A percentile compares a stretch with the other conserved stretches of the same genome.
These are phyloP conservation scores for Hafferia zeledoni DNA, from an alignment of 2,797 vertebrate genomes.

Conservation along the genomic window DNA sequence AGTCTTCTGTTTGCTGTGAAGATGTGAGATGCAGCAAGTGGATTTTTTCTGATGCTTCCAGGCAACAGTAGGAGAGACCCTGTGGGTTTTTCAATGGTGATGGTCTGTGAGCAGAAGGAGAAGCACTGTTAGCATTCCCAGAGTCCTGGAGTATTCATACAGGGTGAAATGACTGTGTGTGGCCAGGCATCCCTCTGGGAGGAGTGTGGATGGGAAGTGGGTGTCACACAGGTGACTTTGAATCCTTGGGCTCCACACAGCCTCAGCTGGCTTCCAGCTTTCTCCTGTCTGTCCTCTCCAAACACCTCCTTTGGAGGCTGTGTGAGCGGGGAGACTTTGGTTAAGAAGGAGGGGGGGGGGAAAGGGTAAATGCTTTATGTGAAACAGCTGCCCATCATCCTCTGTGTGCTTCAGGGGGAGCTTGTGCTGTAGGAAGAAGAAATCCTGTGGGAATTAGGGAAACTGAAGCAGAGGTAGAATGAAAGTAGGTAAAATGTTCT, in stretches of 20 bases:
- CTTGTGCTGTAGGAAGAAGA: neutral
- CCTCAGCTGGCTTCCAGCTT: neutral
- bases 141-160: neutral
- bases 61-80: neutral
- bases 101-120: neutral
- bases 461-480: neutral
- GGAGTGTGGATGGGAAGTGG: fast-evolving
- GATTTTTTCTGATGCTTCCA: neutral
- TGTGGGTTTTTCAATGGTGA: neutral
- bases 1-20: fast-evolving
- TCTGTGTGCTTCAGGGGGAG: neutral
- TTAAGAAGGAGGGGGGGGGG: neutral
- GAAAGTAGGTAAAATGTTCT: neutral
- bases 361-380: neutral
- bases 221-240: fast-evolving
- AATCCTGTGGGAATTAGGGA: neutral
- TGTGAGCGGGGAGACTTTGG: neutral
- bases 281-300: neutral
- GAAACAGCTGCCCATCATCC: neutral
- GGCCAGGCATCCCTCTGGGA: neutral
- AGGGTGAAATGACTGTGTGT: neutral
- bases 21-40: fast-evolving
- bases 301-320: neutral
- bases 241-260: neutral
- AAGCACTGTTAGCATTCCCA: neutral